Evolutionary conservation across 2,888 invertebrate species (phyloP).

Genomic region (Ichneumon xanthorius): DNA sequence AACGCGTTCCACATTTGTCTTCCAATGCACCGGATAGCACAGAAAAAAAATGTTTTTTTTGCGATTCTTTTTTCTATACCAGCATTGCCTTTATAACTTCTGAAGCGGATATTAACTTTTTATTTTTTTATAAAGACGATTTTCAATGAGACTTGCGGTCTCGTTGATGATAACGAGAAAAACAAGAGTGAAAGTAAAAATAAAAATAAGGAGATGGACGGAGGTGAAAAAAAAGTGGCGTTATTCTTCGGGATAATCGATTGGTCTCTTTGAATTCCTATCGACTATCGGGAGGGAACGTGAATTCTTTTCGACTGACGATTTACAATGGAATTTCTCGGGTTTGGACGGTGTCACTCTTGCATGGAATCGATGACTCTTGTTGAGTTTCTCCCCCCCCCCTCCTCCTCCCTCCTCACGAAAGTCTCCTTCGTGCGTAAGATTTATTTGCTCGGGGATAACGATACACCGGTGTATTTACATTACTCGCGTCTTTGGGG

Average conservation of each 20-base stretch:
- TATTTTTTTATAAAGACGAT: too few relatives aligned
- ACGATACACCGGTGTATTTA: constrained; percentile 52
- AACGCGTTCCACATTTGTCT: background rate
- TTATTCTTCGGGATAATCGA: too few relatives aligned
- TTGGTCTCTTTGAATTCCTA: background rate
- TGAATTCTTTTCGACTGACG: constrained; percentile 1
- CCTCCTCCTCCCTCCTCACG: background rate
- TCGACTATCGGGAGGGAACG: background rate
- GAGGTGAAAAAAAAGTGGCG: too few relatives aligned
- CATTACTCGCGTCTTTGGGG: constrained; percentile 53
- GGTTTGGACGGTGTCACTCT: constrained; percentile 24
- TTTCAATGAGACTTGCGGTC: too few relatives aligned
- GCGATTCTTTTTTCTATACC: background rate
- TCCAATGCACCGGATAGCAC: background rate
- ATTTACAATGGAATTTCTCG: constrained; percentile 26
- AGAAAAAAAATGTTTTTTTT: background rate
- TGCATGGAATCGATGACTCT: constrained; percentile 27
- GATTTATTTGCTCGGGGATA: constrained; percentile 40
- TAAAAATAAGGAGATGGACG: too few relatives aligned
- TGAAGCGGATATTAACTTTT: too few relatives aligned
- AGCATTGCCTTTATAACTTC: too few relatives aligned
- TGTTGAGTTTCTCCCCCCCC: background rate
- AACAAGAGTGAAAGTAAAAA: too few relatives aligned
- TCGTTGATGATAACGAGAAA: too few relatives aligned
- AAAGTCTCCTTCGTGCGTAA: constrained; percentile 5